phyloP scores from a whole-genome alignment of 1,140 invertebrate species.

The Lasioglossum baleicum region DNA sequence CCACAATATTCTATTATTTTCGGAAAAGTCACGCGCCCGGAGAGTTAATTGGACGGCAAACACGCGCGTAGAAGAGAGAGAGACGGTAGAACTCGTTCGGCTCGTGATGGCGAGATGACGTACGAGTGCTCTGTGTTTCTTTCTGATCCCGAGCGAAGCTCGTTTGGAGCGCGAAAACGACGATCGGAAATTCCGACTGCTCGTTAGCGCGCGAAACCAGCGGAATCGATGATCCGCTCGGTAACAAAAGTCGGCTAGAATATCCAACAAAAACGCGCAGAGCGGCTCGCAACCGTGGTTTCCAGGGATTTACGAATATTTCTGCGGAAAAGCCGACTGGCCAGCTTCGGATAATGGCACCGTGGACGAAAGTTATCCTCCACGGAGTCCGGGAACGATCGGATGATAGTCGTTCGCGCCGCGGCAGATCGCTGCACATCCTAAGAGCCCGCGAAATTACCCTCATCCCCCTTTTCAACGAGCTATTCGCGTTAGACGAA shows the following conservation, averaged over 20 bases:
- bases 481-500: too few relatives aligned
- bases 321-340: too few relatives aligned
- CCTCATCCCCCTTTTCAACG: too few relatives aligned
- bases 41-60: constrained; percentile 1
- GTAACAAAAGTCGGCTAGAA: constrained; percentile 15
- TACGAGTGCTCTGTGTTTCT: not conserved
- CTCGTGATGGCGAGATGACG: not conserved
- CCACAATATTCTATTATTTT: too few relatives aligned
- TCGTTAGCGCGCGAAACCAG: constrained; percentile 27
- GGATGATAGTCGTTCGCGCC: too few relatives aligned
- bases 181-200: constrained; percentile 14
- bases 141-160: not conserved
- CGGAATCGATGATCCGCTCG: not conserved
- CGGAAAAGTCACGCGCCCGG: too few relatives aligned
- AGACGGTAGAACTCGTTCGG: not conserved
- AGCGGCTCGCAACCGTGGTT: not conserved
- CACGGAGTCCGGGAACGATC: too few relatives aligned
- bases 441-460: too few relatives aligned
- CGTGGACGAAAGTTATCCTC: too few relatives aligned
- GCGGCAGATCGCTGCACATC: too few relatives aligned
- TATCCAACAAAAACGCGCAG: constrained; percentile 6
- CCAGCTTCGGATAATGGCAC: too few relatives aligned
- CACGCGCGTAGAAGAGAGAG: not conserved
- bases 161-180: not conserved
- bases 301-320: too few relatives aligned